Conservation (phyloP, 2,113 vertebrate species). For the Sturnira hondurensis region DNA sequence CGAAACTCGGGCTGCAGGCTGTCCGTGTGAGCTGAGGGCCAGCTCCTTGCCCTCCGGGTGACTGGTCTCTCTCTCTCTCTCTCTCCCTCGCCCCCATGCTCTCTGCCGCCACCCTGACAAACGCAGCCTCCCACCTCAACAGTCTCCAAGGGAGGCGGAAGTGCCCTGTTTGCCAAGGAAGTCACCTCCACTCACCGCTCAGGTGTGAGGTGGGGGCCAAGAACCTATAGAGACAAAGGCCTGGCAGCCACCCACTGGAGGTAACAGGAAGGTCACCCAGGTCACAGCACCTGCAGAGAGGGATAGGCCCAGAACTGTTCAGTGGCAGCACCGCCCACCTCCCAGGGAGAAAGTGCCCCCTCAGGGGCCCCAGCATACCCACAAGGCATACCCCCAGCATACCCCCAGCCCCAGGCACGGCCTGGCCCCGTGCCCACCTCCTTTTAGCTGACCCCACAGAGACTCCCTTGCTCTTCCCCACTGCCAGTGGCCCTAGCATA, state of each 20-base stretch:
- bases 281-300: not conserved
- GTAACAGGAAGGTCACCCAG: slow-evolving; percentile 57
- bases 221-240: slow-evolving; percentile 50
- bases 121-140: slow-evolving; percentile 27
- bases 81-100: not conserved
- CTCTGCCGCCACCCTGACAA: not conserved
- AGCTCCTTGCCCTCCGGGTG: not conserved
- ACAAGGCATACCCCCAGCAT: too few species aligned
- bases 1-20: not conserved
- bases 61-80: not conserved
- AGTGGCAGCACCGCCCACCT: not conserved
- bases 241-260: not conserved
- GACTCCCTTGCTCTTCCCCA: not conserved
- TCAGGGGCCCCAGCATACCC: not conserved
- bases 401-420: too few species aligned
- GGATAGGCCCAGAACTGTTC: not conserved
- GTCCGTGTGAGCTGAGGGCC: not conserved
- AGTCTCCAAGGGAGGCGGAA: slow-evolving; percentile 51
- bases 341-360: not conserved
- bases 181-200: slow-evolving; percentile 49
- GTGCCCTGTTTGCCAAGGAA: slow-evolving; percentile 68
- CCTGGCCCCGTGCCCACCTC: not conserved
- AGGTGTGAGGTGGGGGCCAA: slow-evolving; percentile 65
- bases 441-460: not conserved
- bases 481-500: not conserved